These are phyloP conservation scores for Rhinichthys klamathensis DNA, from an alignment of 2,113 vertebrate genomes.

Conservation along the genomic window DNA sequence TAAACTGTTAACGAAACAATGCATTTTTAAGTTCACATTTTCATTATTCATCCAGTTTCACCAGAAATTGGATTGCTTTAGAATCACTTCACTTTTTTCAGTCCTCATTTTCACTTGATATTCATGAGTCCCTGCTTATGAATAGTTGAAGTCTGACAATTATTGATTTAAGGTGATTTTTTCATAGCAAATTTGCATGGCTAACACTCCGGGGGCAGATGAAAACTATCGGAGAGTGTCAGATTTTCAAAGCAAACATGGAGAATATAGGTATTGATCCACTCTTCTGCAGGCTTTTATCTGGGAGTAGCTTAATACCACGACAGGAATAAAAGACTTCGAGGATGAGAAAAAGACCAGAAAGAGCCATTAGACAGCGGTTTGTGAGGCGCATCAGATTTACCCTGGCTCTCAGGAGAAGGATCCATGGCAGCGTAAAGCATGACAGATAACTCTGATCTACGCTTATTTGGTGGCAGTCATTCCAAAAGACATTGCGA, in stretches of 20 bases:
- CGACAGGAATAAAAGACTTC: slow-evolving; percentile 56
- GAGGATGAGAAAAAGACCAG: slow-evolving; percentile 56
- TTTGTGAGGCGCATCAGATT: slow-evolving; percentile 53
- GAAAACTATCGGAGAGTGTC: slow-evolving; percentile 50
- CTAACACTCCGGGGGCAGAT: slow-evolving; percentile 24
- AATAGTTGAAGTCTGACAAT: slow-evolving; percentile 44
- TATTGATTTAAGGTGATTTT: slow-evolving; percentile 59
- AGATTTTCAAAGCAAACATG: slow-evolving; percentile 61
- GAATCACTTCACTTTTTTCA: slow-evolving; percentile 1
- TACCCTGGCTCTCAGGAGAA: slow-evolving; percentile 28
- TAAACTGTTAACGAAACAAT: neutral
- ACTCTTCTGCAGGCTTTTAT: slow-evolving; percentile 57
- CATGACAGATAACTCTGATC: slow-evolving; percentile 36
- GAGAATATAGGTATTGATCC: slow-evolving; percentile 63
- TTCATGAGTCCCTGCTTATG: slow-evolving; percentile 39
- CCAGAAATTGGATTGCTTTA: slow-evolving; percentile 31
- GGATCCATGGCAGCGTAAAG: slow-evolving; percentile 29
- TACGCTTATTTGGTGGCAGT: slow-evolving; percentile 1
- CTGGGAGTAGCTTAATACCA: slow-evolving; percentile 58
- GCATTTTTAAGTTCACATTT: slow-evolving; percentile 1
- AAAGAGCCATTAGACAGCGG: slow-evolving; percentile 43
- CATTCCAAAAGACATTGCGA: slow-evolving; percentile 14
- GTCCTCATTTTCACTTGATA: slow-evolving; percentile 36
- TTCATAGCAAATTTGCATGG: slow-evolving; percentile 48
- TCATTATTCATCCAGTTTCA: slow-evolving; percentile 32